These are phyloP conservation scores for Leptopilina drosophilae DNA, from an alignment of 2,888 invertebrate species.

Conservation along the genomic window DNA sequence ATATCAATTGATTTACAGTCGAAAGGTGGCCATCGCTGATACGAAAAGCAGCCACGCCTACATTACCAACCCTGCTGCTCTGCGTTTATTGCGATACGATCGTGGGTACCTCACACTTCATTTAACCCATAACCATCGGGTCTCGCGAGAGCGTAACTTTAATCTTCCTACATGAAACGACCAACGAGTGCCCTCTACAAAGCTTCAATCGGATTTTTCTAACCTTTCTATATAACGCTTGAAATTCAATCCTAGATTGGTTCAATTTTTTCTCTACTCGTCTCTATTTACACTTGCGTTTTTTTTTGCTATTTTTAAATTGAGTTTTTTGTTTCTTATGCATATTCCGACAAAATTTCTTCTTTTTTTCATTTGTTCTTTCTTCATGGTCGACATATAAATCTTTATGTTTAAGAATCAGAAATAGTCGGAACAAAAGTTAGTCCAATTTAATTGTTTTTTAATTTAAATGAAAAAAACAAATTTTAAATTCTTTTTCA, in stretches of 20 bases:
- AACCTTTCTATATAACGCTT: constrained; percentile 4
- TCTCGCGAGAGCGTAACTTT: constrained; percentile 56
- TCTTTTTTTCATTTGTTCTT: too few relatives aligned
- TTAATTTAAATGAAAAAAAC: too few relatives aligned
- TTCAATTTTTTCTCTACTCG: constrained; percentile 9
- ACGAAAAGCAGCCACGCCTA: constrained; percentile 74
- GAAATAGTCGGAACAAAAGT: too few relatives aligned
- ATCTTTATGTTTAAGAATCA: too few relatives aligned
- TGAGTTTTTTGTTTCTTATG: too few relatives aligned
- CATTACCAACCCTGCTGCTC: constrained; percentile 54
- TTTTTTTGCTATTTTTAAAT: too few relatives aligned
- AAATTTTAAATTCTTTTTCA: too few relatives aligned
- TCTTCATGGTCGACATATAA: too few relatives aligned
- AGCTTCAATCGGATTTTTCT: constrained; percentile 49
- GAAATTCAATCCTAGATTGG: constrained; percentile 20
- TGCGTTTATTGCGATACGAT: constrained; percentile 53
- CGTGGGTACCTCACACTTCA: constrained; percentile 59
- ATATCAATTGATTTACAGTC: constrained; percentile 77
- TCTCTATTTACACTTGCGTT: not conserved
- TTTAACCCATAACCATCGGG: constrained; percentile 59
- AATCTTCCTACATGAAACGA: constrained; percentile 56
- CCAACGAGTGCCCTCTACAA: constrained; percentile 45
- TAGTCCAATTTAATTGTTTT: too few relatives aligned
- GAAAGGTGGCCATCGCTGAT: constrained; percentile 77
- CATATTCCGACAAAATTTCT: too few relatives aligned